Conservation (phyloP, 2,113 vertebrate genomes). For the Otolemur garnettii region DNA sequence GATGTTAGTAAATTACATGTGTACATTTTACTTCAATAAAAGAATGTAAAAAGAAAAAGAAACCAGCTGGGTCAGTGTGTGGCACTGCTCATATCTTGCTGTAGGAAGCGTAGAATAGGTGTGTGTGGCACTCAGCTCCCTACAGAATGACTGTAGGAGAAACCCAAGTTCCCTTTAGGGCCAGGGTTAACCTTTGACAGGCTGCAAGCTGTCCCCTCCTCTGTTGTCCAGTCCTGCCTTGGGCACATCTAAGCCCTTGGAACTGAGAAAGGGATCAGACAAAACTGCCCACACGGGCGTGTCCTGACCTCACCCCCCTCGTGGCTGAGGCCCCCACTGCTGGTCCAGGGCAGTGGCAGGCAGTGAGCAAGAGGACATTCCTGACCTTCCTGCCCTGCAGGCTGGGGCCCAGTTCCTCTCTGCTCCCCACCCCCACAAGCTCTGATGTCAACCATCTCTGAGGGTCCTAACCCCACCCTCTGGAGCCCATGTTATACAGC, state of each 20-base stretch:
- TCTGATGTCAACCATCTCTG: not conserved
- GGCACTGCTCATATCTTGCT: accelerated
- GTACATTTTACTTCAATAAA: too few species aligned
- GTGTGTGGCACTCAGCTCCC: accelerated
- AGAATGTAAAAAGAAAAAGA: too few species aligned
- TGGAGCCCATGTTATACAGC: accelerated
- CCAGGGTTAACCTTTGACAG: accelerated
- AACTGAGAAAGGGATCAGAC: not conserved
- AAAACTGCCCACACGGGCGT: accelerated
- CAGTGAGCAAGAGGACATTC: accelerated
- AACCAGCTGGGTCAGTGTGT: accelerated
- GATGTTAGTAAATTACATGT: too few species aligned
- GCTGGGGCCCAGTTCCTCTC: not conserved
- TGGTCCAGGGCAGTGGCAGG: accelerated
- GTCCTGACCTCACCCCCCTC: accelerated
- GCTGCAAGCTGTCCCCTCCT: not conserved
- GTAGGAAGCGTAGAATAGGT: accelerated
- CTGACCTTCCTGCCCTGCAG: accelerated
- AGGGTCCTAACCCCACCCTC: not conserved
- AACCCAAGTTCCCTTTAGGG: not conserved
- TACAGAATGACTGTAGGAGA: accelerated
- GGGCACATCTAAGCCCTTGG: not conserved
- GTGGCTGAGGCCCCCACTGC: not conserved
- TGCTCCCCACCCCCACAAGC: accelerated
- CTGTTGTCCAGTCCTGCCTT: not conserved